A percentile compares a stretch with the other conserved stretches of the same genome.
phyloP scores from a whole-genome alignment of 1,140 invertebrate genomes.

The Phymastichus coffea region DNA sequence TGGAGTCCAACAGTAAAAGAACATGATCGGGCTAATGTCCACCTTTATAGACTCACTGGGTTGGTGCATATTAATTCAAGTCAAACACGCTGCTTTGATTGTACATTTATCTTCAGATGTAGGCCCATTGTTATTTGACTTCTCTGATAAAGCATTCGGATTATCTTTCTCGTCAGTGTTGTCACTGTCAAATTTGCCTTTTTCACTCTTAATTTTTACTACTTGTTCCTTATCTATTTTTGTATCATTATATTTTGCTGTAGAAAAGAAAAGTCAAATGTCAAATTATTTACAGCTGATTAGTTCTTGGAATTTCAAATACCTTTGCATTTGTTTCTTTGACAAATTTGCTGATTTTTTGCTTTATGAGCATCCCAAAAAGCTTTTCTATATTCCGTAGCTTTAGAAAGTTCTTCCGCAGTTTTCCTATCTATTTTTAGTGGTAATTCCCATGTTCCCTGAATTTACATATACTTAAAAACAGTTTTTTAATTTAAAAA shows the following conservation, averaged over 20 bases:
- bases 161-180: no score
- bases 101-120: not conserved
- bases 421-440: slow-evolving; percentile 35
- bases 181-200: no score
- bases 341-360: no score
- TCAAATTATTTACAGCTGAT: no score
- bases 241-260: no score
- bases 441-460: slow-evolving; percentile 43
- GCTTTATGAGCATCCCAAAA: slow-evolving; percentile 30
- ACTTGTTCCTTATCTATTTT: not conserved
- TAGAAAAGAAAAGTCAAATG: no score
- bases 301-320: no score
- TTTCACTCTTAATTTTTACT: not conserved
- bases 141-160: not conserved
- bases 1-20: slow-evolving; percentile 80
- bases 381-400: slow-evolving; percentile 29
- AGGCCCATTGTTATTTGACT: not conserved
- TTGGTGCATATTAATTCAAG: slow-evolving; percentile 33
- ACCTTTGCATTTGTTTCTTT: no score
- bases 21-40: slow-evolving; percentile 77
- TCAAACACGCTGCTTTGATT: not conserved
- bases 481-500: slow-evolving; percentile 3
- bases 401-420: slow-evolving; percentile 36
- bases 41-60: slow-evolving; percentile 66
- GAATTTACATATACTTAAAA: not conserved